These are phyloP conservation scores for Staurois parvus DNA, from an alignment of 2,797 vertebrate genomes.

Conservation along the genomic window DNA sequence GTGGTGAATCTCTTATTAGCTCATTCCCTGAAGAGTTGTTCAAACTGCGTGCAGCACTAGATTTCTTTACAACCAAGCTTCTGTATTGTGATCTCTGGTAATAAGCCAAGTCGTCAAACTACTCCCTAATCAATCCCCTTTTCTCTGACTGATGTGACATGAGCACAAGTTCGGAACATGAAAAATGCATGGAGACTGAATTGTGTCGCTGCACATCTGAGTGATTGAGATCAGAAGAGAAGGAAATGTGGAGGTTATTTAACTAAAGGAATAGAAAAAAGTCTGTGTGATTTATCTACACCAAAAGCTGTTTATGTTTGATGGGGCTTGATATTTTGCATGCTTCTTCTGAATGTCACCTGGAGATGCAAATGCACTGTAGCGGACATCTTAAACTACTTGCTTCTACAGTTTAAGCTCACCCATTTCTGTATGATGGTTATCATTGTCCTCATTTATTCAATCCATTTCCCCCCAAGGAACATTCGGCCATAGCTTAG, in stretches of 20 bases:
- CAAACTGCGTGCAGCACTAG: slow-evolving; percentile 71
- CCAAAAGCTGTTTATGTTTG: slow-evolving; percentile 40
- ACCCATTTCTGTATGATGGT: not conserved
- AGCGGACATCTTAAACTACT: slow-evolving; percentile 50
- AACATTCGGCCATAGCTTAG: not conserved
- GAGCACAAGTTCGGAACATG: slow-evolving; percentile 68
- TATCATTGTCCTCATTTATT: not conserved
- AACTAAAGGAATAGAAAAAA: slow-evolving; percentile 54
- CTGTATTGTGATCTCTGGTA: slow-evolving; percentile 74
- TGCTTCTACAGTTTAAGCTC: slow-evolving; percentile 4
- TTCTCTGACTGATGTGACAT: slow-evolving; percentile 75
- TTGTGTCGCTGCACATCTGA: slow-evolving; percentile 63
- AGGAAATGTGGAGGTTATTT: slow-evolving; percentile 66
- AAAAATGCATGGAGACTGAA: slow-evolving; percentile 70
- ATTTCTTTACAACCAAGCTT: slow-evolving; percentile 71
- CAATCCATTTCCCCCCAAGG: not conserved
- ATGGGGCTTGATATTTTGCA: slow-evolving; percentile 45
- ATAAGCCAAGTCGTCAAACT: slow-evolving; percentile 75
- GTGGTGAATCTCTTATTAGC: slow-evolving; percentile 77
- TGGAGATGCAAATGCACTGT: slow-evolving; percentile 48
- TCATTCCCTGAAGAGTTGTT: slow-evolving; percentile 77
- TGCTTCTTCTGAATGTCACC: slow-evolving; percentile 49
- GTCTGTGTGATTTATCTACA: slow-evolving; percentile 25
- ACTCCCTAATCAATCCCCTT: slow-evolving; percentile 72
- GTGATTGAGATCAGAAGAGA: slow-evolving; percentile 63